A percentile compares a stretch with the other conserved stretches of the same genome.
These are phyloP conservation scores for Melanogrammus aeglefinus DNA, from an alignment of 2,797 vertebrate species.

Conservation along the genomic window DNA sequence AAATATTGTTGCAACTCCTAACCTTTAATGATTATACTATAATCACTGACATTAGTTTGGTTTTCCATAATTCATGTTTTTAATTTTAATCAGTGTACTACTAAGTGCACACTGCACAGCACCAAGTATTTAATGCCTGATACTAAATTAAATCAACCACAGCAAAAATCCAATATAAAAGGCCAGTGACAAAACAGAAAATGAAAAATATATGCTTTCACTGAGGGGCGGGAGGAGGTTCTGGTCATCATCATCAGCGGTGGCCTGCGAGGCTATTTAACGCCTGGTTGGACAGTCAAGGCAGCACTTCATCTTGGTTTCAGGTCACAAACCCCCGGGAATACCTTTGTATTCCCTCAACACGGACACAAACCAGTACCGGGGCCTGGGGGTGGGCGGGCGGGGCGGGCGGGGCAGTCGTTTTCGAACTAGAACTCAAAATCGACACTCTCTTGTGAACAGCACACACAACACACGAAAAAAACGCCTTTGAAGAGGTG, in stretches of 20 bases:
- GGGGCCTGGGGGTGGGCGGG: slow-evolving; percentile 20
- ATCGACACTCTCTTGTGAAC: not conserved
- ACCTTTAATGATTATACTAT: too few relatives aligned
- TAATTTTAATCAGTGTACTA: not conserved
- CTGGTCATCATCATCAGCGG: slow-evolving; percentile 45
- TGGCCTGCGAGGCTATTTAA: slow-evolving; percentile 49
- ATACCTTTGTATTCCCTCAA: slow-evolving; percentile 45
- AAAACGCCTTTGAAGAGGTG: slow-evolving; percentile 20
- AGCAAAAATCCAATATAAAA: not conserved
- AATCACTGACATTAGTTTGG: too few relatives aligned
- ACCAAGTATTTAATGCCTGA: not conserved
- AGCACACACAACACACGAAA: not conserved
- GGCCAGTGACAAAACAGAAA: not conserved
- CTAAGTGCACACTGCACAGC: too few relatives aligned
- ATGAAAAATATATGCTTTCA: slow-evolving; percentile 21
- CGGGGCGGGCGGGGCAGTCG: slow-evolving; percentile 19
- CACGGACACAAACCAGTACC: slow-evolving; percentile 5
- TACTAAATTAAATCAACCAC: not conserved
- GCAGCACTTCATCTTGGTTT: slow-evolving; percentile 56
- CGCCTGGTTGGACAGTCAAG: slow-evolving; percentile 45
- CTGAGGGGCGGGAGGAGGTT: slow-evolving; percentile 25
- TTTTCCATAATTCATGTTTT: too few relatives aligned
- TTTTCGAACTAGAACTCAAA: slow-evolving; percentile 32
- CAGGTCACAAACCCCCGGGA: slow-evolving; percentile 53
- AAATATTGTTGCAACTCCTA: too few relatives aligned